These are phyloP conservation scores for Ceratoteleas bidentatus DNA, from an alignment of 1,140 invertebrate genomes.

Conservation along the genomic window DNA sequence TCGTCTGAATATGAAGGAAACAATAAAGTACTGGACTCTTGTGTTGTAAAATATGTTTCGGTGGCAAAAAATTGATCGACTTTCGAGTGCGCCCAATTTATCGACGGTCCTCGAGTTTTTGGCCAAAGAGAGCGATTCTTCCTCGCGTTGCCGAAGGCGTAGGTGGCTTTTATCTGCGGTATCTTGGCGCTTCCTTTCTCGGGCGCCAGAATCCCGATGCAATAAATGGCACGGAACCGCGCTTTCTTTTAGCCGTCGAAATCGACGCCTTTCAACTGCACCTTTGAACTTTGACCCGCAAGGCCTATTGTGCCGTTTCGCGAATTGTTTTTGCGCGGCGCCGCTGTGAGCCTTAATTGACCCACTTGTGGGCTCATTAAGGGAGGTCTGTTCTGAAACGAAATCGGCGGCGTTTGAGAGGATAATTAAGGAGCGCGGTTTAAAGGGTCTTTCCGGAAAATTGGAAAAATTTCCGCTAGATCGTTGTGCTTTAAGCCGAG, in stretches of 20 bases:
- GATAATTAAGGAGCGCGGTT: too few species aligned
- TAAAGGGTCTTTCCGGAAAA: too few species aligned
- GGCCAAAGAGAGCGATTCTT: conserved; percentile 41
- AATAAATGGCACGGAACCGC: conserved; percentile 44
- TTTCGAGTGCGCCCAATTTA: conserved; percentile 17
- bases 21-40: too few species aligned
- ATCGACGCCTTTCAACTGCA: conserved; percentile 17
- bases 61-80: too few species aligned
- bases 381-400: too few species aligned
- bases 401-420: too few species aligned
- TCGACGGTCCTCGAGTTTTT: conserved; percentile 28
- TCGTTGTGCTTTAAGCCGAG: too few species aligned
- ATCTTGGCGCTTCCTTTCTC: conserved; percentile 42
- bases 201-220: conserved; percentile 39
- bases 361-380: neutral
- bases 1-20: neutral
- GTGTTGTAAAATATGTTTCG: too few species aligned
- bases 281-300: conserved; percentile 17
- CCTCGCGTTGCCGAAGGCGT: conserved; percentile 22
- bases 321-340: conserved; percentile 1
- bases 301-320: conserved; percentile 13
- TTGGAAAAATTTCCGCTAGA: too few species aligned
- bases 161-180: conserved; percentile 50
- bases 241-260: conserved; percentile 45
- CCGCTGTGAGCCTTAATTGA: conserved; percentile 7